These are phyloP conservation scores for Apodemus agrarius DNA, from an alignment of 2,797 vertebrate genomes.

Conservation along the genomic window DNA sequence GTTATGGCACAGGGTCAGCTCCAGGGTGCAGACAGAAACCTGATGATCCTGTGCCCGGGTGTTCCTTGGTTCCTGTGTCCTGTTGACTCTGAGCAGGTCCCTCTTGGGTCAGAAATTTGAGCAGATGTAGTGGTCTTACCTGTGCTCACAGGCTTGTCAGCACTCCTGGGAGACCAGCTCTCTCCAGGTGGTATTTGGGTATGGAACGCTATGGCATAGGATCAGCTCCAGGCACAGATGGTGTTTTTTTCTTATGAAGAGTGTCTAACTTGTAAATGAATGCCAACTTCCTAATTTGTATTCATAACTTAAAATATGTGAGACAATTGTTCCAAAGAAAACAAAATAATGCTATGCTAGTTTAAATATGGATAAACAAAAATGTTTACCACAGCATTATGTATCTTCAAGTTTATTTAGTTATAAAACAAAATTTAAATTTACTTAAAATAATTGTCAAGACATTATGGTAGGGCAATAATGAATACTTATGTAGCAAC, in stretches of 20 bases:
- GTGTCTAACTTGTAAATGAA: conserved; percentile 29
- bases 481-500: background rate
- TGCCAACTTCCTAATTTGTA: conserved; percentile 24
- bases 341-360: background rate
- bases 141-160: too few species aligned
- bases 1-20: too few species aligned
- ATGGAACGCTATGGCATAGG: too few species aligned
- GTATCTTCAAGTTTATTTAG: background rate
- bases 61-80: too few species aligned
- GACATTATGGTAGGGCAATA: background rate
- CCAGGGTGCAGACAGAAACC: too few species aligned
- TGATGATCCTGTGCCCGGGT: too few species aligned
- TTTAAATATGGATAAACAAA: conserved; percentile 1
- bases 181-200: too few species aligned
- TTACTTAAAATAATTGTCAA: conserved; percentile 1
- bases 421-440: background rate
- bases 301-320: conserved; percentile 32
- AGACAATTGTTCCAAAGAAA: conserved; percentile 11
- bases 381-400: conserved; percentile 17
- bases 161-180: too few species aligned
- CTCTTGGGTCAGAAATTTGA: too few species aligned
- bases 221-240: too few species aligned
- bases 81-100: too few species aligned
- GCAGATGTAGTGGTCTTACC: too few species aligned
- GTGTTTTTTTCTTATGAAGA: conserved; percentile 1